Percentiles rank a stretch among this genome's conserved stretches.
Conservation (phyloP, 2,113 vertebrate species). For the Maccullochella peelii region DNA sequence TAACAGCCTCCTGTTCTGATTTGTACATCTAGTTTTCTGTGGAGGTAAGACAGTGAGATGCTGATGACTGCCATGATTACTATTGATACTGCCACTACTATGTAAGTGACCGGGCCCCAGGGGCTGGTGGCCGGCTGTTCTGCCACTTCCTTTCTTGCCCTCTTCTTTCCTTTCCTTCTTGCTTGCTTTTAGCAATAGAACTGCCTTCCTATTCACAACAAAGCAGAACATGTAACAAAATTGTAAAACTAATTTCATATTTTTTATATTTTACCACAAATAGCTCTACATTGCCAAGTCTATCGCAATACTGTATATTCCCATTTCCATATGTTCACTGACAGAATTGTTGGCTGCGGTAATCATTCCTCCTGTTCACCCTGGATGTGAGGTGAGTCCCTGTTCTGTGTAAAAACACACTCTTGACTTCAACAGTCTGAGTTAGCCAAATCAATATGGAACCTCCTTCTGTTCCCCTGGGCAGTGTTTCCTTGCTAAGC, state of each 20-base stretch:
- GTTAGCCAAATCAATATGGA: too few species aligned
- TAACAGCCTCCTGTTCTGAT: slow-evolving; percentile 50
- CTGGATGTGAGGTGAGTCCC: too few species aligned
- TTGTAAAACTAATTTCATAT: not conserved
- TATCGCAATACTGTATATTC: too few species aligned
- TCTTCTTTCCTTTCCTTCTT: not conserved
- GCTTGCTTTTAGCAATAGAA: not conserved
- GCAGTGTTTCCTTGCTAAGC: too few species aligned
- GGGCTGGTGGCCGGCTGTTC: not conserved
- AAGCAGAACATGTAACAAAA: not conserved
- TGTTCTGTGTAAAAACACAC: too few species aligned
- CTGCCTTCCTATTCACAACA: not conserved
- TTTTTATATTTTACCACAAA: not conserved
- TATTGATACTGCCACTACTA: not conserved
- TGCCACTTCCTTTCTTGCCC: not conserved
- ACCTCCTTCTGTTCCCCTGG: too few species aligned
- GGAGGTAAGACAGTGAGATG: slow-evolving; percentile 11
- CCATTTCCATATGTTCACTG: too few species aligned
- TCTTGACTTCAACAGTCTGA: too few species aligned
- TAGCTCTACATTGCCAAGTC: too few species aligned
- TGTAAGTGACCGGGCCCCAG: too few species aligned
- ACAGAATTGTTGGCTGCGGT: too few species aligned
- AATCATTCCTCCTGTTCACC: too few species aligned
- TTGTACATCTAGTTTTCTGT: slow-evolving; percentile 10
- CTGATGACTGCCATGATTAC: slow-evolving; percentile 22